Conservation (phyloP, 1,140 invertebrate genomes). For the Contarinia nasturtii region DNA sequence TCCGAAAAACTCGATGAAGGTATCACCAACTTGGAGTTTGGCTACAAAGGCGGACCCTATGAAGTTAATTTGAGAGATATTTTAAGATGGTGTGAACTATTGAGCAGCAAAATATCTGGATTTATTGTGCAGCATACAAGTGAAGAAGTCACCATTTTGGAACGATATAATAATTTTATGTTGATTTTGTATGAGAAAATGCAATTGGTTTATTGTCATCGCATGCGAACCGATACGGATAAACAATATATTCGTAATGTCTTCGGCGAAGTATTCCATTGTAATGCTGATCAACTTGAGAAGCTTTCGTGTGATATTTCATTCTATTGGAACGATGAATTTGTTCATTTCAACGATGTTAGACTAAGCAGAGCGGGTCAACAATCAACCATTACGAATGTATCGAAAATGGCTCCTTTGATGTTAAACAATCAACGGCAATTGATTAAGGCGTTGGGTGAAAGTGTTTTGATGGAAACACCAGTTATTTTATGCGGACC, state of each 20-base stretch:
- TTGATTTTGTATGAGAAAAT: constrained; percentile 19
- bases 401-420: constrained; percentile 8
- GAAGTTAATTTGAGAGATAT: constrained; percentile 95
- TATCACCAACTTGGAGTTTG: constrained; percentile 42
- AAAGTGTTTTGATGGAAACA: constrained; percentile 20
- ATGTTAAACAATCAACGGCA: constrained; percentile 15
- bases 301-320: constrained; percentile 16
- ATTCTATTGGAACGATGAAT: constrained; percentile 19
- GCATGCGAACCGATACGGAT: constrained; percentile 21
- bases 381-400: not conserved
- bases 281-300: constrained; percentile 15
- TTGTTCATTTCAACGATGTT: constrained; percentile 19
- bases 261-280: constrained; percentile 15
- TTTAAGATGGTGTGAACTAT: constrained; percentile 70
- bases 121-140: constrained; percentile 8
- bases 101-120: constrained; percentile 14
- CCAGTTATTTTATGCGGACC: constrained; percentile 18
- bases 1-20: constrained; percentile 51
- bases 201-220: constrained; percentile 22
- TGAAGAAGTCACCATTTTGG: not conserved
- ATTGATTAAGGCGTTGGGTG: constrained; percentile 17
- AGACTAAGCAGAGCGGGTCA: constrained; percentile 9
- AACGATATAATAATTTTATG: constrained; percentile 13
- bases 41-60: constrained; percentile 67
- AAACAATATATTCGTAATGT: constrained; percentile 16